phyloP scores from a whole-genome alignment of 2,888 invertebrate species.

The Exocentrus adspersus region DNA sequence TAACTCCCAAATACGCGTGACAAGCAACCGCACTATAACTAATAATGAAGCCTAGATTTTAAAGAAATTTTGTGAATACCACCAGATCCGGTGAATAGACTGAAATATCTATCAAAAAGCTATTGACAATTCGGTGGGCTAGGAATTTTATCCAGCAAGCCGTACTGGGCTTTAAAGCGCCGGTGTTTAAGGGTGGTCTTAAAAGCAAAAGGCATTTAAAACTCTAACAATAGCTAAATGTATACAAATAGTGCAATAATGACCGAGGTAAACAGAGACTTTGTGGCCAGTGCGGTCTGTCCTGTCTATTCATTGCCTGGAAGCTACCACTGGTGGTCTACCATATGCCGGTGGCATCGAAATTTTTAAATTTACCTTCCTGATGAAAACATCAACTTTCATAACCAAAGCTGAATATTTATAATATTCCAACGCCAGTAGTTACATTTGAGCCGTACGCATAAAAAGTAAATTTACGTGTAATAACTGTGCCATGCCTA shows the following conservation, averaged over 20 bases:
- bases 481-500: constrained; percentile 38
- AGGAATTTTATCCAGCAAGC: constrained; percentile 22
- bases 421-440: constrained; percentile 26
- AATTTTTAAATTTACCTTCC: too few species aligned
- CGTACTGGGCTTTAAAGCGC: constrained; percentile 26
- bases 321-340: constrained; percentile 38
- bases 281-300: constrained; percentile 57
- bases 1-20: not conserved
- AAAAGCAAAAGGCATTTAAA: constrained; percentile 51
- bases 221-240: constrained; percentile 55
- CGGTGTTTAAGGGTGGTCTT: constrained; percentile 12
- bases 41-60: constrained; percentile 1
- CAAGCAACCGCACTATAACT: not conserved
- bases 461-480: constrained; percentile 36
- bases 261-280: constrained; percentile 60
- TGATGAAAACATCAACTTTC: not conserved
- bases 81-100: constrained; percentile 49
- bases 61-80: constrained; percentile 29
- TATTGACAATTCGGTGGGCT: constrained; percentile 42
- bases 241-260: constrained; percentile 63
- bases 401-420: not conserved
- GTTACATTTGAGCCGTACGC: constrained; percentile 25
- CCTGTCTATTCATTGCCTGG: constrained; percentile 45
- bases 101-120: constrained; percentile 49
- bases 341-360: constrained; percentile 39